phyloP scores from a whole-genome alignment of 2,797 vertebrate genomes.

The Apogon talboti region DNA sequence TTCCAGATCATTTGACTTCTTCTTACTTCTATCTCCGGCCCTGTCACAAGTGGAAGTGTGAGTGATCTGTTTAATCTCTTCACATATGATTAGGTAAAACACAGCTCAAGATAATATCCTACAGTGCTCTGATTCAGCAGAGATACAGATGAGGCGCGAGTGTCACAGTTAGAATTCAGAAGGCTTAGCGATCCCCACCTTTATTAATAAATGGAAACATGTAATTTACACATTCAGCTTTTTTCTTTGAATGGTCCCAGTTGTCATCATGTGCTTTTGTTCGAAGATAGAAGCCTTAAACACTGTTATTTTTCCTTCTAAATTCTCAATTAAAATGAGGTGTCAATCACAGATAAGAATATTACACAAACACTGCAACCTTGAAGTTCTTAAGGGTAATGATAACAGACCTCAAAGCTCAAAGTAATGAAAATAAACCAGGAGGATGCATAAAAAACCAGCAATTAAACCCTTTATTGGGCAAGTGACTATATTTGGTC shows the following conservation, averaged over 20 bases:
- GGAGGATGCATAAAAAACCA: conserved; percentile 49
- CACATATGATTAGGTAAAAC: conserved; percentile 76
- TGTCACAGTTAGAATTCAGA: conserved; percentile 33
- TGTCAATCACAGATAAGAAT: conserved; percentile 62
- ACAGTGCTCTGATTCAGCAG: conserved; percentile 39
- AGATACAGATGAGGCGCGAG: conserved; percentile 50
- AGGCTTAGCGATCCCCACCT: conserved; percentile 14
- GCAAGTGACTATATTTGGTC: no score
- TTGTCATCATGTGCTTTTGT: no score
- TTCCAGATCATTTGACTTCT: conserved; percentile 79
- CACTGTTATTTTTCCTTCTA: conserved; percentile 38
- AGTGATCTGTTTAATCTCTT: conserved; percentile 76
- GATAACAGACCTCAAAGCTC: conserved; percentile 36
- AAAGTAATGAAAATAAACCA: conserved; percentile 50
- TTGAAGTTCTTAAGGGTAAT: conserved; percentile 22
- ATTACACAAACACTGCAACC: conserved; percentile 46
- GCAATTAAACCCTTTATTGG: no score
- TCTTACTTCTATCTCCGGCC: conserved; percentile 60
- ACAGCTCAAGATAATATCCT: conserved; percentile 67
- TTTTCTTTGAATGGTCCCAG: no score
- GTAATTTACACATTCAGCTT: no score
- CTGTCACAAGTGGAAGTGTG: conserved; percentile 62
- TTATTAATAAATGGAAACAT: neutral
- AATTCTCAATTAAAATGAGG: conserved; percentile 42
- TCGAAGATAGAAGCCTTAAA: conserved; percentile 45